Percentiles rank a stretch among this genome's conserved stretches.
Evolutionary conservation across 2,797 vertebrate species (phyloP).

Genomic region (Lepus oiostolus): DNA sequence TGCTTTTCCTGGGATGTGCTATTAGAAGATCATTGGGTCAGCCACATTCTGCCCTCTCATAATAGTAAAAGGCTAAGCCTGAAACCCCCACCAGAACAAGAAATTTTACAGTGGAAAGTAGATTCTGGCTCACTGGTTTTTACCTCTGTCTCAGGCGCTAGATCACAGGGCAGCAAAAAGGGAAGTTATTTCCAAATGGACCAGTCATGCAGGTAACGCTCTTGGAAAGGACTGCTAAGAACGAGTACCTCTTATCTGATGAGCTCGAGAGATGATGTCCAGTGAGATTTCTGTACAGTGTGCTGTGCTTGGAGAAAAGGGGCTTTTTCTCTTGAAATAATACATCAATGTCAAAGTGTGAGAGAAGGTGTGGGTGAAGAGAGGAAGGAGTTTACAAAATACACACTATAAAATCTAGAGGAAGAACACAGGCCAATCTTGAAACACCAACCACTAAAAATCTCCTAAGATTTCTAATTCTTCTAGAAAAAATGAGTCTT

Average conservation of each 20-base stretch:
- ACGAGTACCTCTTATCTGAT: background rate
- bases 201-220: background rate
- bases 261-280: background rate
- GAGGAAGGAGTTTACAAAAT: constrained; percentile 43
- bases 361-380: background rate
- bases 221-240: background rate
- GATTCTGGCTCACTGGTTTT: background rate
- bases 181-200: background rate
- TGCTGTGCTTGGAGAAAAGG: background rate
- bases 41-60: constrained; percentile 59
- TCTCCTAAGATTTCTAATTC: constrained; percentile 61
- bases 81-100: constrained; percentile 54
- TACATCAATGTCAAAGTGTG: background rate
- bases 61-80: constrained; percentile 49
- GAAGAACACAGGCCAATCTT: background rate
- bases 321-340: background rate
- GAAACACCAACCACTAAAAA: constrained; percentile 9
- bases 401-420: constrained; percentile 69
- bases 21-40: constrained; percentile 70
- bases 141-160: background rate
- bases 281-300: background rate
- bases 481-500: constrained; percentile 71
- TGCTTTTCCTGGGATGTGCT: constrained; percentile 56
- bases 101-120: constrained; percentile 61
- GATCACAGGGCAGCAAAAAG: constrained; percentile 37